Conservation (phyloP, 2,888 invertebrate species). For the Polydrusus pterygomalis region DNA sequence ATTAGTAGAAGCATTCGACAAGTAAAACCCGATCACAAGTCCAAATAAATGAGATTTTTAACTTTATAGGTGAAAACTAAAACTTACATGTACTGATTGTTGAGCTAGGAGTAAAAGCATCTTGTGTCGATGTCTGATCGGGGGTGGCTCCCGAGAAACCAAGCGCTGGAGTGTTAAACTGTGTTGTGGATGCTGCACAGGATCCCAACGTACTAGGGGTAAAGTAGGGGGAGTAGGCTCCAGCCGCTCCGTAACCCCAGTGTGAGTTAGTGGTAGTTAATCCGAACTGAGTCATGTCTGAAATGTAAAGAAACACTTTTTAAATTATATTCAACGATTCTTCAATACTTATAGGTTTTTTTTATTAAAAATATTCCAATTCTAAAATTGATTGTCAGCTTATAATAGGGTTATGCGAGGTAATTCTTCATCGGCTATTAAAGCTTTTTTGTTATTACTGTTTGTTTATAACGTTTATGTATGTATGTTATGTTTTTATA, state of each 20-base stretch:
- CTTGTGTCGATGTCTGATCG: slow-evolving; percentile 76
- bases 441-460: no score
- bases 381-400: no score
- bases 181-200: slow-evolving; percentile 82
- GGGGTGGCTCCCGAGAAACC: slow-evolving; percentile 83
- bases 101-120: slow-evolving; percentile 71
- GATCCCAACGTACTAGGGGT: slow-evolving; percentile 81
- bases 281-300: slow-evolving; percentile 92
- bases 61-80: slow-evolving; percentile 27
- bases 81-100: slow-evolving; percentile 66
- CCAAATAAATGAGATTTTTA: not conserved
- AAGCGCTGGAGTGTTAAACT: slow-evolving; percentile 84
- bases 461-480: no score
- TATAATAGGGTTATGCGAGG: no score
- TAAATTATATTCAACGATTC: not conserved
- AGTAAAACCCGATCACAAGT: not conserved
- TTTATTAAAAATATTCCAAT: no score
- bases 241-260: slow-evolving; percentile 91
- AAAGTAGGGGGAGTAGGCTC: slow-evolving; percentile 90
- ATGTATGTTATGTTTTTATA: no score
- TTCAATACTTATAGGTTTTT: no score
- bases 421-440: no score
- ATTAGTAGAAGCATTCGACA: not conserved
- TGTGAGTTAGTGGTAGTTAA: slow-evolving; percentile 89
- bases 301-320: slow-evolving; percentile 50